Evolutionary conservation across 2,888 invertebrate species (phyloP), one percentile per base, ranked within the genome.

Genomic region (Netelia melanura): DNA sequence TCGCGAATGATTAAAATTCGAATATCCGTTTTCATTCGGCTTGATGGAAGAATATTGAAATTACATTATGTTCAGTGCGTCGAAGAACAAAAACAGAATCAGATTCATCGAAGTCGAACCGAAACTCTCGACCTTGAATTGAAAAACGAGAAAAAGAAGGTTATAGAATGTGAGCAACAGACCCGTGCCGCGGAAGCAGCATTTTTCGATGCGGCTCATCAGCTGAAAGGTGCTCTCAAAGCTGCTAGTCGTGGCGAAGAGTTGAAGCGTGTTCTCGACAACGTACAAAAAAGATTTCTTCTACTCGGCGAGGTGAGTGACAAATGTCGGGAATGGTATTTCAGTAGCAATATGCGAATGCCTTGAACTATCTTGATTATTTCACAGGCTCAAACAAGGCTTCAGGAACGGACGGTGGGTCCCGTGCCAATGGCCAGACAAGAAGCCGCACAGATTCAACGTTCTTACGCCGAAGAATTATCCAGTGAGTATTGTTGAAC

Each of bases 121-220:
- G 95, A 95, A 81, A 93, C 93, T 72, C 89, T 95, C 21, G 94
- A 95, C 87, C 92, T 94, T 52, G 95, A 95, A 78, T 87, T 96
- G 1, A 94, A 94, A 83, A 94, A 94, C 48, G 94, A 95, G 87
- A 90, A 94, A 85, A 92, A 94, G 92, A 94, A 91, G 91, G 88
- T 91, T 6, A 44, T 85, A 2, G 92, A 91, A 43, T 87, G 89
- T 25, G 92, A 93, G 65, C 91, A 90, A 56, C 91, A 91, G 62
- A 91, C 90, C 56, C 91, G 91, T 30, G 90, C 90, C 3, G 90
- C 92, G 0, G 92, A 94, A 87, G 95, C 95, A 86, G 93, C 94
- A 21, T 93, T 95, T 83, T 94, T 94, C 88, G 94, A 93, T 87
- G 92, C 93, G 2, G 92, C 92, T 30, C 93, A 94, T 87, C 93